Percentiles rank a stretch among this genome's conserved stretches.
Conservation (phyloP, 2,113 vertebrate genomes). For the Cairina moschata region DNA sequence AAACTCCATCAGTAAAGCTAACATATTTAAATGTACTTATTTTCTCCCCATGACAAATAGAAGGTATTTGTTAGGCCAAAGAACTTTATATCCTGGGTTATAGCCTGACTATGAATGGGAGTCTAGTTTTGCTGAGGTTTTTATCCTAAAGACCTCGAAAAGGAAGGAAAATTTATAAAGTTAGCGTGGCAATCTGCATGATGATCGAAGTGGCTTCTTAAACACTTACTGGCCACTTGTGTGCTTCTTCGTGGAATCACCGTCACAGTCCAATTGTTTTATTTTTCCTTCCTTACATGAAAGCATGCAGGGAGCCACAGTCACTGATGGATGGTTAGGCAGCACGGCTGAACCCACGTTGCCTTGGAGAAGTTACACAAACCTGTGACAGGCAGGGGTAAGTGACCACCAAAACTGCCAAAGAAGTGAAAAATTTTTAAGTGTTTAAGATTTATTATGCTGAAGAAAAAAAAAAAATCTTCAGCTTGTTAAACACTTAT, state of each 20-base stretch:
- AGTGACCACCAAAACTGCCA: background rate
- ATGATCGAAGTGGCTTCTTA: background rate
- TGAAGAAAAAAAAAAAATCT: background rate
- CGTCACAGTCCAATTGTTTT: background rate
- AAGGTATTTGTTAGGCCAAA: background rate
- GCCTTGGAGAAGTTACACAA: background rate
- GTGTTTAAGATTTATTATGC: background rate
- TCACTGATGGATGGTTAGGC: background rate
- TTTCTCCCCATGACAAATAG: background rate
- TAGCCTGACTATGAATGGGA: background rate
- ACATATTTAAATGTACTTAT: background rate
- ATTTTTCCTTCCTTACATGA: background rate
- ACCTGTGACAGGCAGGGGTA: background rate
- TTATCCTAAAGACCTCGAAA: background rate
- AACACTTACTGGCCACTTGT: background rate
- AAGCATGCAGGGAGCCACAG: background rate
- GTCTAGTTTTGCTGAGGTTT: background rate
- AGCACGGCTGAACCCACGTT: background rate
- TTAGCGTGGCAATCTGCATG: background rate
- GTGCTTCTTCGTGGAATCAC: background rate
- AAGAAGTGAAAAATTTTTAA: fast-evolving
- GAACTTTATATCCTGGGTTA: background rate
- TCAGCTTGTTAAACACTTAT: background rate
- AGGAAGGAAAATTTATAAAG: background rate
- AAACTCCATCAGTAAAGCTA: background rate